Base-by-base conservation (phyloP, 2,797 vertebrate species). In the Microctenopoma stevenorrisi region DNA sequence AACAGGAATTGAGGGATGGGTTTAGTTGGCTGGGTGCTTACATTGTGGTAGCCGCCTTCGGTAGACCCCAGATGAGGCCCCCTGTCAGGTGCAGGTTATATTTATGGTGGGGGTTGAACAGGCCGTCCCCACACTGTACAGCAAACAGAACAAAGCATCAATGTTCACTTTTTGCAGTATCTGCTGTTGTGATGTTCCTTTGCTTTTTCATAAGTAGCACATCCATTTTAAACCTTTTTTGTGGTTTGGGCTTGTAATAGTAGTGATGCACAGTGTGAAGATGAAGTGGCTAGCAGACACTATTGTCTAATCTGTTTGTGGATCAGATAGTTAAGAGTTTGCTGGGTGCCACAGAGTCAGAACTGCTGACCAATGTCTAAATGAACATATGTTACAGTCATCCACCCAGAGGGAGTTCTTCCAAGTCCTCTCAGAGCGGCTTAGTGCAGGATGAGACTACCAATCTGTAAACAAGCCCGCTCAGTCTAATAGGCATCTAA, bases 361-460 rank as follows among this genome's bases (percentile, higher is more conserved):
- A 87, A 88, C 59, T 82, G 92, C 91, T 93, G 90, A 93, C 91
- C 89, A 81, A 38, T 42, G 88, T 92, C 88, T 88, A 72, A 87
- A 75, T 59, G 86, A 92, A 89, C 92, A 93, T 93, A 93, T 93
- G 92, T 88, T 83, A 72, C 82, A 10, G 22, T 68, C 25, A 56
- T 81, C 53, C 80, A 82, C 72, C 78, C 80, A 76, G 86, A 88
- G 78, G 75, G 82, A 85, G 54, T 79, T 76, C 81, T 80, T 89
- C 82, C 81, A 87, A 88, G 86, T 88, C 86, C 73, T 86, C 67
- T 63, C 69, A 71, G 83, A 91, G 90, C 85, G 7, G 91, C 89
- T 93, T 93, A 92, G 79, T 13, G 64, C 47, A n/a, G 83, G 86
- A 90, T 93, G 89, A 92, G 85, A 78, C 87, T 47, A 69, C 61